Conservation (phyloP, 2,797 vertebrate genomes). For the Halcyon leucocephala region DNA sequence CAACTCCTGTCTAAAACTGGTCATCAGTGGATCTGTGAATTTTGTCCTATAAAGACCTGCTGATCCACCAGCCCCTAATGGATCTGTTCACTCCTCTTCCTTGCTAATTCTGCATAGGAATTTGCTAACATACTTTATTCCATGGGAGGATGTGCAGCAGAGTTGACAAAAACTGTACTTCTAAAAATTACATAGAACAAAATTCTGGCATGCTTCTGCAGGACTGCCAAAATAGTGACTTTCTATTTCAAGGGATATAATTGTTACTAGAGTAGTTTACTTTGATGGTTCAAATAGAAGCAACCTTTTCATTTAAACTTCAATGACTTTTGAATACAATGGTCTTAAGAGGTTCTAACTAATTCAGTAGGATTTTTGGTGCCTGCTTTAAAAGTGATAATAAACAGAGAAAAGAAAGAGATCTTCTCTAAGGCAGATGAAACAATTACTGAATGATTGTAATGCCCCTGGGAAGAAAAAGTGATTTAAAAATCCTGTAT, state of each 20-base stretch:
- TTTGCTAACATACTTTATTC: neutral
- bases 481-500: neutral
- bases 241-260: neutral
- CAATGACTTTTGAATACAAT: neutral
- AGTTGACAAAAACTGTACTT: neutral
- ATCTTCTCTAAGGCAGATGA: neutral
- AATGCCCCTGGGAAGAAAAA: neutral
- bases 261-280: neutral
- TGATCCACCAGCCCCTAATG: neutral
- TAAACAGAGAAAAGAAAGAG: neutral
- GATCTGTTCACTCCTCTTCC: neutral
- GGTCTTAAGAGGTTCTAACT: neutral
- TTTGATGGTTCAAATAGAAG: neutral
- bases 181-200: neutral
- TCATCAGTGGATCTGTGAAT: neutral
- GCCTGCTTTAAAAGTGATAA: neutral
- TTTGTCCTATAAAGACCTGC: neutral
- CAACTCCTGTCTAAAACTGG: neutral
- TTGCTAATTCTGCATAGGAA: neutral
- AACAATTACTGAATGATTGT: neutral
- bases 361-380: neutral
- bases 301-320: neutral
- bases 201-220: neutral
- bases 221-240: neutral
- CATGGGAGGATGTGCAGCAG: neutral